Evolutionary conservation across 1,140 invertebrate genomes (phyloP).

Genomic region (roundworm (Caenorhabditis elegans)): DNA sequence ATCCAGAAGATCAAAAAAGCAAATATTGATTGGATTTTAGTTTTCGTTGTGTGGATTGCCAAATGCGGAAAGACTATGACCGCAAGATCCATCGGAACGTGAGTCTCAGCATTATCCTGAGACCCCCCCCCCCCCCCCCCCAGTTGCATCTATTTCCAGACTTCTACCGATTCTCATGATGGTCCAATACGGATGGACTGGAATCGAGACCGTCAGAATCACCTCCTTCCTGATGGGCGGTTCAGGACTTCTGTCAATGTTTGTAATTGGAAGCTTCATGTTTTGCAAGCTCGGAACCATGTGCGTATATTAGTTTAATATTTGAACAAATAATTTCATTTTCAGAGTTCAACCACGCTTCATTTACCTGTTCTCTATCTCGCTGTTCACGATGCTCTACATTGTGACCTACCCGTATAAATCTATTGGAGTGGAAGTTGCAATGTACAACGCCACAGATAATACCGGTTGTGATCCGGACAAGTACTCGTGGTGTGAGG

Average conservation of each 20-base stretch:
- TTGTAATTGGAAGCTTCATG: conserved; percentile 31
- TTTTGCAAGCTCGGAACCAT: conserved; percentile 18
- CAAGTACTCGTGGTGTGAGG: conserved; percentile 18
- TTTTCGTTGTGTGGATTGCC: conserved; percentile 10
- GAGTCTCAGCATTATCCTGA: background rate
- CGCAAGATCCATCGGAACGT: conserved; percentile 25
- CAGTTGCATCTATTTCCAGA: background rate
- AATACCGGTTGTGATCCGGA: conserved; percentile 35
- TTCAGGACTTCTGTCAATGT: conserved; percentile 28
- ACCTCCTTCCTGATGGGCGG: conserved; percentile 34
- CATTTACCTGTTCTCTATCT: conserved; percentile 7
- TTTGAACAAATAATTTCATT: background rate
- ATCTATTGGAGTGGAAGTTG: background rate
- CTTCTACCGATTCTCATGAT: conserved; percentile 23
- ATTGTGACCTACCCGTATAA: conserved; percentile 26
- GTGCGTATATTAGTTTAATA: background rate
- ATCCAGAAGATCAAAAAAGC: conserved; percentile 14
- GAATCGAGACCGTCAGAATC: conserved; percentile 1
- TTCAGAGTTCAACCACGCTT: conserved; percentile 24
- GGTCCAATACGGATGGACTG: conserved; percentile 35
- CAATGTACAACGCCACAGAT: background rate
- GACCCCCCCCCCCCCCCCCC: background rate
- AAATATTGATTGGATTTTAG: conserved; percentile 12
- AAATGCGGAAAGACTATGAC: conserved; percentile 8
- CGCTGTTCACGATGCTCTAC: conserved; percentile 7